phyloP scores from a whole-genome alignment of 2,797 vertebrate genomes.

The Gobionotothen gibberifrons region DNA sequence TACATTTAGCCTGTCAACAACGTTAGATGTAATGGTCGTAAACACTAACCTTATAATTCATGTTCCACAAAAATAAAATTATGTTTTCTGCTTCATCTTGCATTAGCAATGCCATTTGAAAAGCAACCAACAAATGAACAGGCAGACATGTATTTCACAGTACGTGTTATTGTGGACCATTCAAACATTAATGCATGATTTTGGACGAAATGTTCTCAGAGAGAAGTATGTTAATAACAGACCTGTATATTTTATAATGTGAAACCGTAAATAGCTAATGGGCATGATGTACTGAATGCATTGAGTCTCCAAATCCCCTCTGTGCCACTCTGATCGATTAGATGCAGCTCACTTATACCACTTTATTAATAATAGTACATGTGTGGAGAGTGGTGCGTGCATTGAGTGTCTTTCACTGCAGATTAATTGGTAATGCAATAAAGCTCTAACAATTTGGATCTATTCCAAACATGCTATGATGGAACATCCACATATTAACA shows the following conservation, averaged over 20 bases:
- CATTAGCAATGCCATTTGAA: slow-evolving; percentile 13
- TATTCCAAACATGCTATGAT: not conserved
- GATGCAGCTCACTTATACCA: not conserved
- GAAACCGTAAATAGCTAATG: not conserved
- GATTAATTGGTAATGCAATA: not conserved
- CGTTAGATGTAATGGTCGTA: not conserved
- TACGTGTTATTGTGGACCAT: not conserved
- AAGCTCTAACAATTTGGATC: not conserved
- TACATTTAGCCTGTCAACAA: not conserved
- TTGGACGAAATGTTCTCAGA: not conserved
- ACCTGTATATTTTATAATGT: not conserved
- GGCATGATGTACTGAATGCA: not conserved
- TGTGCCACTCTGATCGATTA: slow-evolving; percentile 1
- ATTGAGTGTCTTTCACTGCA: not conserved
- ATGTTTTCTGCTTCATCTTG: not conserved
- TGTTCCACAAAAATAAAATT: not conserved
- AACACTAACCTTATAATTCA: not conserved
- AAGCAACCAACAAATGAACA: not conserved
- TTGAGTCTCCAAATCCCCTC: not conserved
- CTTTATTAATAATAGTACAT: slow-evolving; percentile 6
- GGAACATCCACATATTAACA: not conserved
- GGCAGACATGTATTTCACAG: not conserved
- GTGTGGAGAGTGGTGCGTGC: not conserved
- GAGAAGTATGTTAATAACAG: not conserved
- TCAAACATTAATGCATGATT: not conserved